Percentiles rank a stretch among this genome's conserved stretches.
Conservation (phyloP, 2,888 invertebrate genomes). For the Acrocyrtus sp. region DNA sequence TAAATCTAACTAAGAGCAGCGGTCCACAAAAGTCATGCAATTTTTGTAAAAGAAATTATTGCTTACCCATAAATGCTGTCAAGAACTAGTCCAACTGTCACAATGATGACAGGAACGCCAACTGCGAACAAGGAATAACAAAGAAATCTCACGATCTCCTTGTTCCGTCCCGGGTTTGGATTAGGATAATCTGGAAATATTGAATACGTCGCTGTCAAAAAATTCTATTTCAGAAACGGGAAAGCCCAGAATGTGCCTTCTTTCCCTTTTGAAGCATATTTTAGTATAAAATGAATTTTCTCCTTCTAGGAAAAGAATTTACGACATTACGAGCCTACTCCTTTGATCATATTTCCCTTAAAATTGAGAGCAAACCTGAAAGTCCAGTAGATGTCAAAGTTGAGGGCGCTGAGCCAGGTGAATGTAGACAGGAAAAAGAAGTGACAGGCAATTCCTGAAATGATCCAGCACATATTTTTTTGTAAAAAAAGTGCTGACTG, state of each 20-base stretch:
- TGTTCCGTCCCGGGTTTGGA: slow-evolving; percentile 31
- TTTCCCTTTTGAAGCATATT: too few species aligned
- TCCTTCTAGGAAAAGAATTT: too few species aligned
- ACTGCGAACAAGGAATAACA: slow-evolving; percentile 42
- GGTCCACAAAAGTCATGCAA: not conserved
- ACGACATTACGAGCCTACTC: too few species aligned
- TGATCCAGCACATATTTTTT: not conserved
- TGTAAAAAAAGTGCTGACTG: not conserved
- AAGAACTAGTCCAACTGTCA: slow-evolving; percentile 29
- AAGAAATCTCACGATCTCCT: slow-evolving; percentile 34
- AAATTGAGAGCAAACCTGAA: slow-evolving; percentile 10
- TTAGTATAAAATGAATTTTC: too few species aligned
- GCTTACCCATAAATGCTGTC: slow-evolving; percentile 45
- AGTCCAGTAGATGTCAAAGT: slow-evolving; percentile 56
- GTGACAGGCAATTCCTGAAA: slow-evolving; percentile 45
- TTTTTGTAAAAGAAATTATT: too few species aligned
- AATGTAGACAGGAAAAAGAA: slow-evolving; percentile 57
- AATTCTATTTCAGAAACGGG: too few species aligned
- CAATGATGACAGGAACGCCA: slow-evolving; percentile 35
- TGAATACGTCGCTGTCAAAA: too few species aligned
- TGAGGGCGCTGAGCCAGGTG: slow-evolving; percentile 54
- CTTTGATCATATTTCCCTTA: too few species aligned
- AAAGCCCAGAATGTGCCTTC: too few species aligned
- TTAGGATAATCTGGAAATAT: too few species aligned
- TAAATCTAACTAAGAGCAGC: not conserved